Base-by-base conservation (phyloP, 1,140 invertebrate species). In the Brachionus asplanchnoidis region DNA sequence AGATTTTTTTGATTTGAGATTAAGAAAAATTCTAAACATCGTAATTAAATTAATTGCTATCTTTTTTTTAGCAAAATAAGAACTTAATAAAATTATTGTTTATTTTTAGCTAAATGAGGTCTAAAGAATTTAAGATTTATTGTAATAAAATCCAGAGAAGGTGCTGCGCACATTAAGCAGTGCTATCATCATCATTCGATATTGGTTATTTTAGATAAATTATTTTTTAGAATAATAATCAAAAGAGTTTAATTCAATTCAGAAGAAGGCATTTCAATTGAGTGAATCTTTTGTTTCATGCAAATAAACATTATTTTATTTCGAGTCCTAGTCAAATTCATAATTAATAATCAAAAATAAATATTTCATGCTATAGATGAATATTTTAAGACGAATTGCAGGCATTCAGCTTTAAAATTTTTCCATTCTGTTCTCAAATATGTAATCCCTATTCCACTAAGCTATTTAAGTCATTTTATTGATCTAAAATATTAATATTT, bases 231-330 rank as follows among this genome's bases (percentile, higher is more conserved):
- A 60, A 60, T 23, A 23, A 60, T 23, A 60, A 60, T 60, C 53
- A 60, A 2, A 60, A 20, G 20, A 20, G n/a, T 60, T 60, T 20
- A 60, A 60, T 60, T 60, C 17, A 20, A 60, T 23, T 60, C 53
- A 20, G 53, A 60, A 9, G 9, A 60, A 60, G 17, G 53, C n/a
- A 26, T 60, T 60, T 6, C 17, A 60, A 60, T 60, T 60, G 53
- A 60, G 20, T 60, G 17, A 60, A 9, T 60, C 23, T 60, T 60
- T 17, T 17, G 9, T 73, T 73, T 73, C 68, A 73, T 73, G 36
- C 68, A 73, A 73, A 73, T 73, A 73, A 44, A 73, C 68, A 73
- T 73, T 73, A 7, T 73, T 73, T 17, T 73, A 42, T 73, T 73
- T 42, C 5, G 17, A 42, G 40, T 42, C 32, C 32, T 20, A 73